These are phyloP conservation scores for Apotomis turbidana DNA, from an alignment of 2,888 invertebrate species.

Conservation along the genomic window DNA sequence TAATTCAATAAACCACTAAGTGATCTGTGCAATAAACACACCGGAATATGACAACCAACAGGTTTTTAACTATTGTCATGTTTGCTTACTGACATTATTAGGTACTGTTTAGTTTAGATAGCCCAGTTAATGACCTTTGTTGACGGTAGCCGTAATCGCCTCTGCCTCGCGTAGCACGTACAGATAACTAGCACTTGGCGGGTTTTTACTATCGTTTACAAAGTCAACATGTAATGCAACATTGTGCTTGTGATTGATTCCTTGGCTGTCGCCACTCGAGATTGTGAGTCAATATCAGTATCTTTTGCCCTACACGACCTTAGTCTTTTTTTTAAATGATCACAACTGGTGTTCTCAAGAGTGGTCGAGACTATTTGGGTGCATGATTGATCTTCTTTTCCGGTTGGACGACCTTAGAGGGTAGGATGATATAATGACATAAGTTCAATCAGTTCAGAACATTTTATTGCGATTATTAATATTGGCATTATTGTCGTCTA, in stretches of 20 bases:
- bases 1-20: no score
- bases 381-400: no score
- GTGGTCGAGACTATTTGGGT: no score
- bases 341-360: no score
- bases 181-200: constrained; percentile 24
- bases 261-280: constrained; percentile 24
- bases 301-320: neutral
- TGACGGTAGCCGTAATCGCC: constrained; percentile 12
- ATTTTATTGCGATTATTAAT: no score
- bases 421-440: no score
- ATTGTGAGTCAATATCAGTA: constrained; percentile 27
- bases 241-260: constrained; percentile 37
- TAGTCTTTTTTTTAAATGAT: neutral
- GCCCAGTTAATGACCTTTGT: constrained; percentile 18
- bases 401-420: no score
- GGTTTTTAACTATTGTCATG: neutral
- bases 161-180: constrained; percentile 19
- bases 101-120: constrained; percentile 9
- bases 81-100: neutral
- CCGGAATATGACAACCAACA: no score
- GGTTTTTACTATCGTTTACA: constrained; percentile 27
- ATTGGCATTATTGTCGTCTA: no score
- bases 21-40: no score
- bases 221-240: constrained; percentile 24
- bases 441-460: no score